These are phyloP conservation scores for Gastracanthus pulcherrimus DNA, from an alignment of 2,888 invertebrate genomes.

Conservation along the genomic window DNA sequence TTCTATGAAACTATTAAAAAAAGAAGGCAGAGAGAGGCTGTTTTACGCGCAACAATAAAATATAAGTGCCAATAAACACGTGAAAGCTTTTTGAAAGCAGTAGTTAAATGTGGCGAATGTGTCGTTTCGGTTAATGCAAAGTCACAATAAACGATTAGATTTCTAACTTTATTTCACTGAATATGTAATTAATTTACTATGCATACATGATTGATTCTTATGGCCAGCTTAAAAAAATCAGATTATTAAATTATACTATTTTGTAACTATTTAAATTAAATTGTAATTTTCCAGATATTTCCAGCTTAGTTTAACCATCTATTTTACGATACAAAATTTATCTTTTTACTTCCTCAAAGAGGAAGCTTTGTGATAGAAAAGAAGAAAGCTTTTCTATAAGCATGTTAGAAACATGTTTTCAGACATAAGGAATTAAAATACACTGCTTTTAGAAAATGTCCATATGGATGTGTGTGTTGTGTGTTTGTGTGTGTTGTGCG, in stretches of 20 bases:
- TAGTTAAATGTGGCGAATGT: constrained; percentile 5
- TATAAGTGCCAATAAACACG: constrained; percentile 54
- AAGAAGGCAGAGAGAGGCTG: constrained; percentile 7
- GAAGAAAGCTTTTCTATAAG: no score
- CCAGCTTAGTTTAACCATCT: no score
- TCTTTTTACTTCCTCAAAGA: no score
- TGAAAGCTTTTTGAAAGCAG: constrained; percentile 47
- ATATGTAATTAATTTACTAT: neutral
- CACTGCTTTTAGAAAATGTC: no score
- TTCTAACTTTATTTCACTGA: constrained; percentile 4
- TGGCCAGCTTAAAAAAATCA: neutral
- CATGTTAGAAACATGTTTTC: no score
- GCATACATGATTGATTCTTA: neutral
- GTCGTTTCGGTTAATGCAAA: constrained; percentile 16
- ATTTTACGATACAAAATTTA: neutral
- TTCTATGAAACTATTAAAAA: constrained; percentile 50
- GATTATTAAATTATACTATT: neutral
- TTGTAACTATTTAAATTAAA: no score
- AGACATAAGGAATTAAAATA: no score
- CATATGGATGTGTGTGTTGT: no score
- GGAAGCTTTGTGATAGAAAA: no score
- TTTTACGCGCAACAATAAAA: constrained; percentile 53
- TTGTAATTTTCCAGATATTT: no score
- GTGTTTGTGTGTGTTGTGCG: no score
- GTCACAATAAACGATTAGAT: constrained; percentile 23